Conservation (phyloP, 1,140 invertebrate genomes). For the Holcopasites calliopsidis region DNA sequence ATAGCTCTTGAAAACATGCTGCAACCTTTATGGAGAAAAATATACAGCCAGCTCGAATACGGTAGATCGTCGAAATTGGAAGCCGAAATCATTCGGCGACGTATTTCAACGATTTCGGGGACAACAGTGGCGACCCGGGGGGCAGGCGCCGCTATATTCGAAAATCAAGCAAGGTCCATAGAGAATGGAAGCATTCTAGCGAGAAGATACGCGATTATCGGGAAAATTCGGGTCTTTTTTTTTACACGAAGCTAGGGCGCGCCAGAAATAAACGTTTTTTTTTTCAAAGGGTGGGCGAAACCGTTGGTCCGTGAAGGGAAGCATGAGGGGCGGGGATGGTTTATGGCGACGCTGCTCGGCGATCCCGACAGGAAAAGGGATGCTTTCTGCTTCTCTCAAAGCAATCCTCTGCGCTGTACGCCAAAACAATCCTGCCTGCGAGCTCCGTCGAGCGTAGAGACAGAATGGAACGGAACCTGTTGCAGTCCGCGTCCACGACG, state of each 20-base stretch:
- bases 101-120: too few species aligned
- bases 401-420: constrained; percentile 51
- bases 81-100: too few species aligned
- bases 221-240: constrained; percentile 39
- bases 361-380: constrained; percentile 14
- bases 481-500: constrained; percentile 40
- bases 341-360: neutral
- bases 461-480: constrained; percentile 57
- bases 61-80: too few species aligned
- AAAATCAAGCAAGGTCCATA: neutral
- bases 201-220: constrained; percentile 55
- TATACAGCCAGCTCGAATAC: too few species aligned
- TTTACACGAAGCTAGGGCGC: neutral
- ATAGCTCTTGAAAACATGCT: neutral
- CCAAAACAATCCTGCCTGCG: constrained; percentile 56
- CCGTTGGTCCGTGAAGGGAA: constrained; percentile 32
- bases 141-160: neutral
- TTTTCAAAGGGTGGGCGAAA: constrained; percentile 4
- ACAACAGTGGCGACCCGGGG: too few species aligned
- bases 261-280: constrained; percentile 49
- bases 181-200: constrained; percentile 47
- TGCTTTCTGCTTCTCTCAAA: constrained; percentile 50
- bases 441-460: constrained; percentile 50
- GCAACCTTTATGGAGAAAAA: too few species aligned
- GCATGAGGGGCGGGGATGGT: neutral